Percentiles rank a stretch among this genome's conserved stretches.
Conservation (phyloP, 2,888 invertebrate genomes). For the Bibio marci region DNA sequence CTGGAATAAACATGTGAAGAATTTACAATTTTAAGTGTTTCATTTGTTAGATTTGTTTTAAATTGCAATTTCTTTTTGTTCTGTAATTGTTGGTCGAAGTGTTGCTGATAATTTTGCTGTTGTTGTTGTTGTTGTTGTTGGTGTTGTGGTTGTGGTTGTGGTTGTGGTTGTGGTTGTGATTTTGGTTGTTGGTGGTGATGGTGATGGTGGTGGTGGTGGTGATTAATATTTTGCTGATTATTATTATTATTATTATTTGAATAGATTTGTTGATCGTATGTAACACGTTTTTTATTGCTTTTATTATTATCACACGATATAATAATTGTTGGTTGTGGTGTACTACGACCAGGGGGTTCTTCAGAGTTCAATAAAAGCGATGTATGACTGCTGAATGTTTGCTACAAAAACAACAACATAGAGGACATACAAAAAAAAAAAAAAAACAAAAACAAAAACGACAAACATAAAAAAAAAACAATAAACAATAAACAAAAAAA, state of each 20-base stretch:
- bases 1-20: constrained; percentile 7
- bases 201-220: constrained; percentile 7
- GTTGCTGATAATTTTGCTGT: constrained; percentile 4
- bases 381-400: constrained; percentile 14
- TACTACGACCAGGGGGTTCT: constrained; percentile 35
- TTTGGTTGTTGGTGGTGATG: constrained; percentile 8
- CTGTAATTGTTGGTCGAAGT: neutral
- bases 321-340: constrained; percentile 21
- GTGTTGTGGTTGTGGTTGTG: constrained; percentile 6
- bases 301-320: constrained; percentile 12
- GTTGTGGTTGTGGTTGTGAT: constrained; percentile 8
- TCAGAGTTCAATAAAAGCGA: constrained; percentile 34
- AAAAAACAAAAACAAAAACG: constrained; percentile 2
- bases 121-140: constrained; percentile 3
- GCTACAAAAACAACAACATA: constrained; percentile 10
- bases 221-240: constrained; percentile 7
- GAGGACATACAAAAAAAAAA: too few relatives aligned
- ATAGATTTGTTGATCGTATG: constrained; percentile 10
- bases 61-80: constrained; percentile 4
- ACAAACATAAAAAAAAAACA: too few relatives aligned
- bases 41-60: neutral
- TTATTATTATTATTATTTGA: constrained; percentile 3
- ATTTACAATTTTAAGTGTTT: neutral
- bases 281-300: constrained; percentile 8
- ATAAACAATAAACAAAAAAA: too few relatives aligned